Percentiles rank a stretch among this genome's conserved stretches.
These are phyloP conservation scores for Thalassophryne amazonica DNA, from an alignment of 2,797 vertebrate genomes.

Conservation along the genomic window DNA sequence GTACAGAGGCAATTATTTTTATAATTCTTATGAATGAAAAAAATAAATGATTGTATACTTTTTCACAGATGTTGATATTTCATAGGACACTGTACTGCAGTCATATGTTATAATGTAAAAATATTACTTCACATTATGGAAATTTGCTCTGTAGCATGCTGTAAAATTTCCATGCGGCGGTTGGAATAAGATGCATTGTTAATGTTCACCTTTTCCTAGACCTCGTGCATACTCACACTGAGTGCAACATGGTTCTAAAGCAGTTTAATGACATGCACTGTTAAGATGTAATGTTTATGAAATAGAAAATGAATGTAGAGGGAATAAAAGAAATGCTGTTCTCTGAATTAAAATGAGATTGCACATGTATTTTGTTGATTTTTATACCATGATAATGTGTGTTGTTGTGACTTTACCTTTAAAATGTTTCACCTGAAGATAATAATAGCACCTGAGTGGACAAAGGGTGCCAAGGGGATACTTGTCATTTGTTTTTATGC, in stretches of 20 bases:
- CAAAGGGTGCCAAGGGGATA: too few relatives aligned
- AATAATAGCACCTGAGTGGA: too few relatives aligned
- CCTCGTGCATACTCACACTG: conserved; percentile 43
- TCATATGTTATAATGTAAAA: conserved; percentile 59
- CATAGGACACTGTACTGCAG: conserved; percentile 71
- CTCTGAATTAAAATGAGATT: conserved; percentile 62
- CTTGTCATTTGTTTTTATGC: too few relatives aligned
- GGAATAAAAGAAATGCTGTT: conserved; percentile 60
- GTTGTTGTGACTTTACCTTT: too few relatives aligned
- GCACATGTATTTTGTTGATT: conserved; percentile 22
- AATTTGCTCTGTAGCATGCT: conserved; percentile 75
- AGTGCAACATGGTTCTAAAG: conserved; percentile 51
- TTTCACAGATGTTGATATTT: conserved; percentile 77
- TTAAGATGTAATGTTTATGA: conserved; percentile 39
- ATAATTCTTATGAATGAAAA: conserved; percentile 59
- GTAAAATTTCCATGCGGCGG: conserved; percentile 49
- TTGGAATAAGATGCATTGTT: conserved; percentile 58
- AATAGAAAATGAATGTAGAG: conserved; percentile 23
- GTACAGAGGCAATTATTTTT: conserved; percentile 80
- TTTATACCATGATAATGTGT: too few relatives aligned
- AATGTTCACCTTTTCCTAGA: conserved; percentile 50
- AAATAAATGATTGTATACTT: conserved; percentile 77
- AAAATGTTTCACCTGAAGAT: too few relatives aligned
- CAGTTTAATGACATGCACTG: conserved; percentile 49
- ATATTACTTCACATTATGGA: conserved; percentile 65